Base-by-base conservation (phyloP, 2,113 vertebrate species). In the Calidris pygmaea region DNA sequence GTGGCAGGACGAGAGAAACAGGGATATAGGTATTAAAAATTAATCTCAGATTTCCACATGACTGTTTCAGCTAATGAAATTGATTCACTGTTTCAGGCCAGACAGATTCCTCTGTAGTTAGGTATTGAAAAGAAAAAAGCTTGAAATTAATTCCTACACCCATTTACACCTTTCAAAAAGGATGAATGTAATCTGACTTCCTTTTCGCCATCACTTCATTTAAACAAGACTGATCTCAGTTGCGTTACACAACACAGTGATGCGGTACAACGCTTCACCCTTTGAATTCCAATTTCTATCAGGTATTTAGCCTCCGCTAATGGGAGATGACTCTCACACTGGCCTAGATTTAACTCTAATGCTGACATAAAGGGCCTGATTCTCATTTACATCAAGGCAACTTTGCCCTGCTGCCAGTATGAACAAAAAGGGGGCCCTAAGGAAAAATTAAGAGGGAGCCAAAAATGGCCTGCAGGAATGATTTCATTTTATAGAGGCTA, bases 21-120 rank as follows among this genome's bases (percentile, higher is more conserved):
- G 45, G 2, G 3, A 84, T 47, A 41, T 26, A 60, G 62, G 45
- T 55, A 95, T 76, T 87, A 95, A 90, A 87, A n/a, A 78, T 82
- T 89, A 81, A 82, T 73, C 70, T 87, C 86, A 50, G 58, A 80
- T 89, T 92, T 91, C 39, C 66, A 82, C 34, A 76, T 17, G 66
- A 74, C 86, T 71, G n/a, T 93, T 89, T 60, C 77, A 79, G 53
- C 11, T 91, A 92, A 96, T 93, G 59, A 71, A 85, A 96, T 7
- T 56, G 32, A 93, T 87, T 70, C 48, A 52, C 66, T 74, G 45
- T 56, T 92, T 93, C 84, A 79, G 58, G 39, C 13, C 67, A 94
- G 37, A 10, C 18, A 89, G 43, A 27, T 34, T 63, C 50, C 82
- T 87, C 83, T 70, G 48, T 79, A 41, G 22, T 50, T 89, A 75